These are phyloP conservation scores for Agrilus cyanescens DNA, from an alignment of 2,888 invertebrate species.

Conservation along the genomic window DNA sequence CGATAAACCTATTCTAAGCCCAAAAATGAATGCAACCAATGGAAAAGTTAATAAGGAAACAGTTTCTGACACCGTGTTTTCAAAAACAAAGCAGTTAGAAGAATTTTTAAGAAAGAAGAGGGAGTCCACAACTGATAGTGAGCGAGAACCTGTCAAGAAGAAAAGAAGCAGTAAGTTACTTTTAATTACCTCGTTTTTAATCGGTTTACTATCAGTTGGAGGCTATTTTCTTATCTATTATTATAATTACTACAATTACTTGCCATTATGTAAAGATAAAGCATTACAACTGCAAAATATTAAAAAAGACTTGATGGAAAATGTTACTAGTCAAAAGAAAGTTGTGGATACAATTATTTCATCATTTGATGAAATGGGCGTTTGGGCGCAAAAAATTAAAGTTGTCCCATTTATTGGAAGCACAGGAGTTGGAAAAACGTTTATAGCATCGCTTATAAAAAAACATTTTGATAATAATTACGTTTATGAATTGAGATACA, in stretches of 20 bases:
- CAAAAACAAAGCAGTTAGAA: no score
- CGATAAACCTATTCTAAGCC: no score
- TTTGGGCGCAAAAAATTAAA: constrained; percentile 13
- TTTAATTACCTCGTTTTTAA: no score
- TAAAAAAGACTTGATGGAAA: constrained; percentile 14
- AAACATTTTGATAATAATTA: constrained; percentile 17
- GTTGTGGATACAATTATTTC: constrained; percentile 15
- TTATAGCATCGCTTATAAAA: constrained; percentile 22
- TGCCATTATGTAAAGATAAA: neutral
- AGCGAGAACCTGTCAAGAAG: no score
- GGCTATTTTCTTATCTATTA: neutral
- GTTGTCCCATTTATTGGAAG: constrained; percentile 24
- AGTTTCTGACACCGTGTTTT: no score
- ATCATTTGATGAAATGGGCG: constrained; percentile 15
- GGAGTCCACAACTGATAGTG: no score
- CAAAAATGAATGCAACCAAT: no score
- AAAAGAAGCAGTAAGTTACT: no score
- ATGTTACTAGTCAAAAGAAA: constrained; percentile 18
- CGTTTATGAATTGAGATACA: constrained; percentile 15
- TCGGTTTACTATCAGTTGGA: no score
- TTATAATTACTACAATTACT: neutral
- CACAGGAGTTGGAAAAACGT: constrained; percentile 28
- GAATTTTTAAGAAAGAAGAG: no score
- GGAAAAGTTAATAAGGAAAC: no score
- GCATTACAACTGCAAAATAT: constrained; percentile 14